A percentile compares a stretch with the other conserved stretches of the same genome.
Evolutionary conservation across 2,797 vertebrate genomes (phyloP).

Genomic region (Dryobates pubescens): DNA sequence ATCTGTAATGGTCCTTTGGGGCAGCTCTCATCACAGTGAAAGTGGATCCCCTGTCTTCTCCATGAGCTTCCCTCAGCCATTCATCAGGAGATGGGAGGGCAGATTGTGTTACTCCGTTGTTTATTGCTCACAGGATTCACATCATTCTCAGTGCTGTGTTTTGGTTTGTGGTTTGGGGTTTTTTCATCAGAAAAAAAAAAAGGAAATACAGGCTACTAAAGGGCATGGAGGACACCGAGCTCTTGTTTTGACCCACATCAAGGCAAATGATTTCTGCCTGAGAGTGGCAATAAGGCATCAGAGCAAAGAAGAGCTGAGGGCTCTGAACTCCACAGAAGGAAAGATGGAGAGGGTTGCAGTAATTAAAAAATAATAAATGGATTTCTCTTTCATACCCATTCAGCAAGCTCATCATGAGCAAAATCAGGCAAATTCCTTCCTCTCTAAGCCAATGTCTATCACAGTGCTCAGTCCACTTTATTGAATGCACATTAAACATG

Average conservation of each 20-base stretch:
- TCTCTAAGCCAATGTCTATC: not conserved
- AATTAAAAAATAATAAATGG: not conserved
- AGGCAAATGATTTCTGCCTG: not conserved
- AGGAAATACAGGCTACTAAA: not conserved
- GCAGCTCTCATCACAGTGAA: conserved; percentile 11
- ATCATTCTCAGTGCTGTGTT: conserved; percentile 9
- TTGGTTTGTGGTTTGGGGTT: not conserved
- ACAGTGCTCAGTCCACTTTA: not conserved
- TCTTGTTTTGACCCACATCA: not conserved
- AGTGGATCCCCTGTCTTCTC: not conserved
- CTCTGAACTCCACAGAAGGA: not conserved
- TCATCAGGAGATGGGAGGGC: not conserved
- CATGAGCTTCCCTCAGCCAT: not conserved
- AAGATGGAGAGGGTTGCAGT: not conserved
- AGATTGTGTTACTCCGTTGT: not conserved
- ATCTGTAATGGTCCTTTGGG: conserved; percentile 27
- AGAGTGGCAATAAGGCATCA: not conserved
- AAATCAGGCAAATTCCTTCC: not conserved
- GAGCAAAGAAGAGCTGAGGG: not conserved
- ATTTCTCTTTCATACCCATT: not conserved
- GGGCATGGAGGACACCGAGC: not conserved
- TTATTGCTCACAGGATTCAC: conserved; percentile 12
- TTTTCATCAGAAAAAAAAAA: not conserved
- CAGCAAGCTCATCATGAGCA: not conserved
- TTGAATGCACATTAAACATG: not conserved